Percentiles rank a stretch among this genome's conserved stretches.
phyloP scores from a whole-genome alignment of 2,888 invertebrate genomes.

The Aleiodes alternator region DNA sequence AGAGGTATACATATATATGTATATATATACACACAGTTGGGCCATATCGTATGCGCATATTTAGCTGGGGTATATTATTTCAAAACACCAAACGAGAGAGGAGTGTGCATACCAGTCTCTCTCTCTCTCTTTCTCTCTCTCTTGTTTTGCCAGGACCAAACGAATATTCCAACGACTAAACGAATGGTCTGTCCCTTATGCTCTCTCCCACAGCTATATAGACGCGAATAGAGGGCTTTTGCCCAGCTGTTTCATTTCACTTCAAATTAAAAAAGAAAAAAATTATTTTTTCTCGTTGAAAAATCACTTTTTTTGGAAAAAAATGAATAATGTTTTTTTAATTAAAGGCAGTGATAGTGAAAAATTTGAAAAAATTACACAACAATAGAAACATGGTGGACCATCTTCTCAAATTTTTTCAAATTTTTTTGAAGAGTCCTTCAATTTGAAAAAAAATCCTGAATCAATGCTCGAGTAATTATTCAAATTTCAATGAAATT shows the following conservation, averaged over 20 bases:
- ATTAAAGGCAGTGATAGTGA: too few relatives aligned
- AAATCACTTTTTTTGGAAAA: too few relatives aligned
- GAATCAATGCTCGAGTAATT: too few relatives aligned
- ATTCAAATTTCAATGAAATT: too few relatives aligned
- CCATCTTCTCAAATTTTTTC: too few relatives aligned
- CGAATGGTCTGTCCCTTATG: constrained; percentile 55
- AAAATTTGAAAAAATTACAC: too few relatives aligned
- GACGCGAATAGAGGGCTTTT: too few relatives aligned
- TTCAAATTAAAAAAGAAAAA: neutral
- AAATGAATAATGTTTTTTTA: too few relatives aligned
- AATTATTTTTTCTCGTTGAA: neutral
- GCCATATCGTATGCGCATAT: constrained; percentile 66
- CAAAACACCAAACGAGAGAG: constrained; percentile 59
- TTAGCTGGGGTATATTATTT: constrained; percentile 64
- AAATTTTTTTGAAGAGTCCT: too few relatives aligned
- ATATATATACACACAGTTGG: neutral
- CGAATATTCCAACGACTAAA: constrained; percentile 53
- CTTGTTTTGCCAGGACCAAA: constrained; percentile 57
- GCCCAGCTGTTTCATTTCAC: neutral
- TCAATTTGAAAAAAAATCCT: too few relatives aligned
- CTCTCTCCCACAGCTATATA: constrained; percentile 38
- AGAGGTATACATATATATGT: neutral
- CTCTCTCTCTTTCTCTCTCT: constrained; percentile 46
- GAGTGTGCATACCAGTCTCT: constrained; percentile 51
- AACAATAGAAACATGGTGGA: too few relatives aligned